These are phyloP conservation scores for Anneissia japonica DNA, from an alignment of 35 echinoderm and acorn worm genomes.

Conservation along the genomic window DNA sequence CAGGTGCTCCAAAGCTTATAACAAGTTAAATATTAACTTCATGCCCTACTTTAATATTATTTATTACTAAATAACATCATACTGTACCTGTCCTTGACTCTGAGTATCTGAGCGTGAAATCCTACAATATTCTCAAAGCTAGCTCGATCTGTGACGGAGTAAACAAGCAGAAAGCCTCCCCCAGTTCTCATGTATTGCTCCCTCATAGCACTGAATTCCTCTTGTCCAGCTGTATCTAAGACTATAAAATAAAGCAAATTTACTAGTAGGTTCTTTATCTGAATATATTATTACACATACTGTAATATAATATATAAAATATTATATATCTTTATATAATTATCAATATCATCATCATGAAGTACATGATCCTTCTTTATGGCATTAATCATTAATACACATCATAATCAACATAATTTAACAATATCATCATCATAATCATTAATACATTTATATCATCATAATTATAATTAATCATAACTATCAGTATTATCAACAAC, in stretches of 20 bases:
- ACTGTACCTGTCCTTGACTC: constrained; percentile 98
- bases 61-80: too few species aligned
- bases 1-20: too few species aligned
- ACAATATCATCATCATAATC: too few species aligned
- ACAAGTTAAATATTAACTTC: too few species aligned
- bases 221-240: constrained; percentile 92
- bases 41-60: too few species aligned
- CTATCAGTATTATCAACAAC: too few species aligned
- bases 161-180: constrained; percentile 85
- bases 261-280: neutral
- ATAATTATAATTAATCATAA: too few species aligned
- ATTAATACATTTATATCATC: too few species aligned
- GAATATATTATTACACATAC: neutral
- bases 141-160: constrained; percentile 87
- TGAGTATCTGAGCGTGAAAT: constrained; percentile 84
- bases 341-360: neutral
- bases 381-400: too few species aligned
- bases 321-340: neutral
- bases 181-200: constrained; percentile 99
- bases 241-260: constrained; percentile 49
- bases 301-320: neutral
- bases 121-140: constrained; percentile 89
- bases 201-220: constrained; percentile 94
- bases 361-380: too few species aligned
- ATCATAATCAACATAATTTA: too few species aligned